These are phyloP conservation scores for Psettodes erumei DNA, from an alignment of 2,113 vertebrate species.

Conservation along the genomic window DNA sequence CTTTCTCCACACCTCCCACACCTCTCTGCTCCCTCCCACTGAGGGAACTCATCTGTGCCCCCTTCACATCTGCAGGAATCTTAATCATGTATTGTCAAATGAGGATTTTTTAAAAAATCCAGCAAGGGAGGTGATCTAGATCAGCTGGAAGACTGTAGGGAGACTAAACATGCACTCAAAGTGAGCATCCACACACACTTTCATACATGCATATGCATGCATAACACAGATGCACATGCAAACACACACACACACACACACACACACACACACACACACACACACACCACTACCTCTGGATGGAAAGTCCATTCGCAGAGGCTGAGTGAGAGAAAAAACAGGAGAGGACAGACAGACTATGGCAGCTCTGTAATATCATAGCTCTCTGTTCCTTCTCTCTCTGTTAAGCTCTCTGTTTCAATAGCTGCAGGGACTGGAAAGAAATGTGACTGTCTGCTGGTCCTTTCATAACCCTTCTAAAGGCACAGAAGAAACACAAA, in stretches of 20 bases:
- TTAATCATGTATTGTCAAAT: constrained; percentile 73
- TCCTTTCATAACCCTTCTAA: constrained; percentile 20
- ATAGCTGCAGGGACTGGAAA: not conserved
- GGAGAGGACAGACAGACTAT: constrained; percentile 22
- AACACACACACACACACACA: not conserved
- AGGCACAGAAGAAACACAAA: constrained; percentile 23
- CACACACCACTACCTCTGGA: not conserved
- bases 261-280: not conserved
- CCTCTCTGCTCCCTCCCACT: constrained; percentile 10
- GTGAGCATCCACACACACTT: too few species aligned
- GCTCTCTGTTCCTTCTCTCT: constrained; percentile 12
- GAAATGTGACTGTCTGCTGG: constrained; percentile 42
- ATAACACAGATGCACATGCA: not conserved
- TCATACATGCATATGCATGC: not conserved
- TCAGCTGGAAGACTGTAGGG: constrained; percentile 41
- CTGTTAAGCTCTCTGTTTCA: too few species aligned
- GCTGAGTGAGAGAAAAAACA: not conserved
- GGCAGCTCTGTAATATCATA: constrained; percentile 38
- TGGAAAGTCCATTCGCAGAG: not conserved
- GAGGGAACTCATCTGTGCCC: constrained; percentile 61
- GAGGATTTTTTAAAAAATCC: constrained; percentile 15
- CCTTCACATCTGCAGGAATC: constrained; percentile 63
- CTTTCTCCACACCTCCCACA: constrained; percentile 19
- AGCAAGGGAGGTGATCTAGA: constrained; percentile 32
- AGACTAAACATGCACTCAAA: not conserved